Conservation (phyloP, 2,113 vertebrate genomes). For the Struthidea cinerea region DNA sequence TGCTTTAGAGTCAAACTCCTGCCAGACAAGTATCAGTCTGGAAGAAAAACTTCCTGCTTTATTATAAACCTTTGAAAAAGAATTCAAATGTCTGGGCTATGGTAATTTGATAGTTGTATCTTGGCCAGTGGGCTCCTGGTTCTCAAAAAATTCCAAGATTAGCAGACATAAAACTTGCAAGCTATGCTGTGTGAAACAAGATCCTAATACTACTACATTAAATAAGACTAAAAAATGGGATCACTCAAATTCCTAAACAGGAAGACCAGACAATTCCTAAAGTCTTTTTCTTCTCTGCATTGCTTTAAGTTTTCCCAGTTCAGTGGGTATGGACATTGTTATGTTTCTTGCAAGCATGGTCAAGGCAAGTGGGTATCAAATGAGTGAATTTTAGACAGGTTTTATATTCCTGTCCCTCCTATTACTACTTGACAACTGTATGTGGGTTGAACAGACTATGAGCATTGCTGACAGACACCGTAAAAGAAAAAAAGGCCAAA, state of each 20-base stretch:
- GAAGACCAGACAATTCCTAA: background rate
- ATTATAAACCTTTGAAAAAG: background rate
- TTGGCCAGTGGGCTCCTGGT: background rate
- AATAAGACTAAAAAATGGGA: background rate
- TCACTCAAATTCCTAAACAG: background rate
- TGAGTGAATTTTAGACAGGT: background rate
- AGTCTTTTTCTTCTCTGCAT: background rate
- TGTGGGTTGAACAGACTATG: background rate
- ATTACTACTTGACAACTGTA: background rate
- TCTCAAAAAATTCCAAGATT: background rate
- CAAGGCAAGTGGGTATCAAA: background rate
- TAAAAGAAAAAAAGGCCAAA: background rate
- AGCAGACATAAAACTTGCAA: slow-evolving; percentile 20
- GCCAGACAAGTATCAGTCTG: background rate
- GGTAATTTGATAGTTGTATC: background rate
- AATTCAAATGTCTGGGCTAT: background rate
- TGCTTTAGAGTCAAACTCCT: background rate
- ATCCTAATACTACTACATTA: background rate
- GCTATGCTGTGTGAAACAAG: background rate
- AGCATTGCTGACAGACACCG: background rate
- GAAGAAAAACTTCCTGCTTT: slow-evolving; percentile 40
- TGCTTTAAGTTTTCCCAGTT: background rate
- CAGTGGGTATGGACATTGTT: background rate
- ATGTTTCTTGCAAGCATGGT: background rate
- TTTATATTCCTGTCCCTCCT: background rate